Evolutionary conservation across 2,888 invertebrate species (phyloP).

Genomic region (Epinotia bilunana): DNA sequence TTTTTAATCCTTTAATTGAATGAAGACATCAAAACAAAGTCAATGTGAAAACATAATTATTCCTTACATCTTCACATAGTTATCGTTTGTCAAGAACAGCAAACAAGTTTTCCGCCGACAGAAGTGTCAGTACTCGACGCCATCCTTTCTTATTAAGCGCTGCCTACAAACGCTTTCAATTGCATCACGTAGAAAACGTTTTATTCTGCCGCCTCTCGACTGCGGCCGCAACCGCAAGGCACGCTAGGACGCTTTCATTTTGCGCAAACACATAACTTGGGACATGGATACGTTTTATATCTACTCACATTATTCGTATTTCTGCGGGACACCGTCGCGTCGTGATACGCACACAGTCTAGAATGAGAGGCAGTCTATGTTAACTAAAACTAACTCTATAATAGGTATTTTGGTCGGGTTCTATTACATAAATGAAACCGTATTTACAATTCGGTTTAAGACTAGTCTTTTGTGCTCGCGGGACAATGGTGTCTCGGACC

Average conservation of each 20-base stretch:
- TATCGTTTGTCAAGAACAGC: neutral
- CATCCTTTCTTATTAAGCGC: constrained; percentile 40
- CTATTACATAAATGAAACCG: neutral
- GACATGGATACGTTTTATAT: constrained; percentile 11
- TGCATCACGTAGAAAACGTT: constrained; percentile 43
- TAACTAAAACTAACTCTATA: neutral
- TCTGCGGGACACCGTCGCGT: neutral
- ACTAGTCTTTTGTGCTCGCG: too few species aligned
- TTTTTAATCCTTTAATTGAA: too few species aligned
- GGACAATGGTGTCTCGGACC: too few species aligned
- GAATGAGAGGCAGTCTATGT: neutral
- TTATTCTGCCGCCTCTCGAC: constrained; percentile 14
- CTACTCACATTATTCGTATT: constrained; percentile 3
- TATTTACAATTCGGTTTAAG: neutral
- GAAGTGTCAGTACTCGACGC: constrained; percentile 18
- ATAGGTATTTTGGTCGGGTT: neutral
- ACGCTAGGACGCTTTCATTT: neutral
- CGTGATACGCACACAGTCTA: neutral
- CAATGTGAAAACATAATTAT: too few species aligned
- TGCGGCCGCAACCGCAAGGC: constrained; percentile 19
- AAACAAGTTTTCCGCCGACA: constrained; percentile 6
- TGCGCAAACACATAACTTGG: constrained; percentile 5
- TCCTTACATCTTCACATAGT: neutral
- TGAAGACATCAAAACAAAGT: too few species aligned
- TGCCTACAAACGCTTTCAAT: constrained; percentile 38